A percentile compares a stretch with the other conserved stretches of the same genome.
Evolutionary conservation across 2,888 invertebrate species (phyloP).

Genomic region (Eugnorisma glareosa): DNA sequence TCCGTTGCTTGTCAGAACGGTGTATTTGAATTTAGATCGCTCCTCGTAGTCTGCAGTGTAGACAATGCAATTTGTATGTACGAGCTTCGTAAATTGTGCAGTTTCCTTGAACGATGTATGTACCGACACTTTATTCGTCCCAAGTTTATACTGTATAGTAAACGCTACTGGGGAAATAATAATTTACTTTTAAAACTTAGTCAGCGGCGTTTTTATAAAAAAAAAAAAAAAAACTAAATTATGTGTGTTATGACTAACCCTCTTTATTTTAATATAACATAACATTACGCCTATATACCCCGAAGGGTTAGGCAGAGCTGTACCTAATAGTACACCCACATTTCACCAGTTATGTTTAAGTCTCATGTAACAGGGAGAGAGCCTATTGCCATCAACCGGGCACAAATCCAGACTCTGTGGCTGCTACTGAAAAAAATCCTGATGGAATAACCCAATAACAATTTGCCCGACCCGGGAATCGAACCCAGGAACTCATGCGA

Average conservation of each 20-base stretch:
- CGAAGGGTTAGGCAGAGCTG: not conserved
- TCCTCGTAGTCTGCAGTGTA: constrained; percentile 1
- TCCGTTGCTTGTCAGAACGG: constrained; percentile 52
- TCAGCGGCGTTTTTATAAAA: not conserved
- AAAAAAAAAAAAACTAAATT: too few species aligned
- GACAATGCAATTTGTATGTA: constrained; percentile 26
- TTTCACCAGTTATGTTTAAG: not conserved
- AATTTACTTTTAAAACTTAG: not conserved
- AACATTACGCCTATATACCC: not conserved
- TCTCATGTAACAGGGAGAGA: not conserved
- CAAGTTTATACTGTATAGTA: not conserved
- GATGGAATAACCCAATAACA: not conserved
- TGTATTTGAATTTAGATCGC: constrained; percentile 37
- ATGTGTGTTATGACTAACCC: too few species aligned
- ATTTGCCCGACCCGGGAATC: too few species aligned
- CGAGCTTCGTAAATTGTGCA: constrained; percentile 9
- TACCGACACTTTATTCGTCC: not conserved
- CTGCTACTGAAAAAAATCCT: not conserved
- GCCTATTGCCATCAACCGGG: not conserved
- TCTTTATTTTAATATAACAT: not conserved
- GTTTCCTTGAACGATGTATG: not conserved
- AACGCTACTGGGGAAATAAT: not conserved
- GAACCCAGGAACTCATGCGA: not conserved
- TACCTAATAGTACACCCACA: too few species aligned
- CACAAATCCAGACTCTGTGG: not conserved